Base-by-base conservation (phyloP, 2,888 invertebrate species). In the Tupiocoris notatus region DNA sequence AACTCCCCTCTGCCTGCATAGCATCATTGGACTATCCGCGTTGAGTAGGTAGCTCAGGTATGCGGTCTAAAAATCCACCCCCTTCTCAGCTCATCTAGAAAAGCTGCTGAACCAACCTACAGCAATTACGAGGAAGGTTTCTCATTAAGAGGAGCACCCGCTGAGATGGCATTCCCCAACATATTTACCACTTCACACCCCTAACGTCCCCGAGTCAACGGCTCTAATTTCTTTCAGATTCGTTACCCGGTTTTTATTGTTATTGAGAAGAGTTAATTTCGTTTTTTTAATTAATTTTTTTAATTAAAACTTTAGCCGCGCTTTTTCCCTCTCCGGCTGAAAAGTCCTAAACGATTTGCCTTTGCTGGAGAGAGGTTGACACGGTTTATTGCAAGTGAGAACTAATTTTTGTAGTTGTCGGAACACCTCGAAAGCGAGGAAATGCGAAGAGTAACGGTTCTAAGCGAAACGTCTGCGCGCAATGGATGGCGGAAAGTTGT, bases 261-360 rank as follows among this genome's bases (percentile, higher is more conserved):
- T 75, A 75, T 75, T 75, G 75, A 75, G 75, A 75, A 75, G 64
- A 75, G 75, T 75, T 75, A 75, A 75, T 75, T 75, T 65, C 64
- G 65, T 58, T 65, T 75, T 70, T 75, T 75, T 58, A 75, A 65
- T 75, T 73, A 65, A 64, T 65, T 75, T 75, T 75, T 75, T 75
- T 75, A 75, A 75, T 75, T 75, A 75, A 75, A 75, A 75, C 64
- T 64, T 73, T 65, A 65, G 54, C 73, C 17, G 25, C 16, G 63
- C 39, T 21, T 62, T 73, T 22, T 23, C 25, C 12, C 18, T 17
- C 24, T n/a, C 12, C 7, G 58, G n/a, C 20, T 7, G 59, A 18
- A 59, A 1, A 62, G 21, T 6, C 21, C 17, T 12, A 22, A 21
- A 54, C 25, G 65, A n/a, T 16, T 39, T 39, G 39, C 6, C 39